phyloP scores from a whole-genome alignment of 2,888 invertebrate species.

The Himalopsyche anomala region DNA sequence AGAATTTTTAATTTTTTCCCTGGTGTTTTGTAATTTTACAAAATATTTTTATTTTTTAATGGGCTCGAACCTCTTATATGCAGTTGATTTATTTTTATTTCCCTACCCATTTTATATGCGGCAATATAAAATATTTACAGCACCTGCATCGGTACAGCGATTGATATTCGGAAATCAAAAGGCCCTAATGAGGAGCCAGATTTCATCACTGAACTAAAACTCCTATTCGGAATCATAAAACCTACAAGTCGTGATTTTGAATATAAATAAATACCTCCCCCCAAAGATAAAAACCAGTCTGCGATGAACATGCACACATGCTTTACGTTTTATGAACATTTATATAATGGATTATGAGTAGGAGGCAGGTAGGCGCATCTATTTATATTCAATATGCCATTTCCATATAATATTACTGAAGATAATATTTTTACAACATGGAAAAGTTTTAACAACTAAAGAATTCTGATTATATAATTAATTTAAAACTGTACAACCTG shows the following conservation, averaged over 20 bases:
- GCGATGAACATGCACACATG: not conserved
- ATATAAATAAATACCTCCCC: conserved; percentile 14
- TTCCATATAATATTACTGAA: not conserved
- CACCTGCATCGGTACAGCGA: not conserved
- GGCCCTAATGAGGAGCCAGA: conserved; percentile 9
- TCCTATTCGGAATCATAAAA: conserved; percentile 18
- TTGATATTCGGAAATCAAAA: conserved; percentile 1
- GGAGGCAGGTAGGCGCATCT: not conserved
- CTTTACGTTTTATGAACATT: too few species aligned
- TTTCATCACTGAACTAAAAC: conserved; percentile 19
- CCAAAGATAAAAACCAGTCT: conserved; percentile 29
- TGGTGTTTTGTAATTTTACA: too few species aligned
- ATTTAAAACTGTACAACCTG: too few species aligned
- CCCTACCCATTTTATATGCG: too few species aligned
- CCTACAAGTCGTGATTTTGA: conserved; percentile 38
- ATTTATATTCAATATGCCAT: not conserved
- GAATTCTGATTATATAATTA: too few species aligned
- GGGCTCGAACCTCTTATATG: too few species aligned
- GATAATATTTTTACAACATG: not conserved
- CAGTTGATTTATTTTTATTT: too few species aligned
- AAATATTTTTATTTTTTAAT: too few species aligned
- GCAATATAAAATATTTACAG: not conserved
- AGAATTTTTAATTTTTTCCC: too few species aligned
- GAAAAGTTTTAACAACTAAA: too few species aligned
- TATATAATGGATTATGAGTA: conserved; percentile 26